Percentiles rank a stretch among this genome's conserved stretches.
Conservation (phyloP, 2,113 vertebrate species). For the Peromyscus californicus region DNA sequence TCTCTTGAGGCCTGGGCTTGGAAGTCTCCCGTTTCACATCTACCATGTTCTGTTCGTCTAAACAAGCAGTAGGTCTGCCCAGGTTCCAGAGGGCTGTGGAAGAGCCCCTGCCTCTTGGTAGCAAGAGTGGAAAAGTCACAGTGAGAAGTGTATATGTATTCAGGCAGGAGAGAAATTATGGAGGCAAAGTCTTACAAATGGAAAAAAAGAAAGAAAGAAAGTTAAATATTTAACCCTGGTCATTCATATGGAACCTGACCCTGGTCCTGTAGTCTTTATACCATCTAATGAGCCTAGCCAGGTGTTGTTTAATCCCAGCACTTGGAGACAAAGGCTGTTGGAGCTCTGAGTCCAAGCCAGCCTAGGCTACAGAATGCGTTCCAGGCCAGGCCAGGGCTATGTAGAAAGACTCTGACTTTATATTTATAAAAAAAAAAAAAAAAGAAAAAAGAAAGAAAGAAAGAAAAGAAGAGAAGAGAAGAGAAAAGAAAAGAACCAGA, state of each 20-base stretch:
- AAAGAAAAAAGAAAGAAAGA: no score
- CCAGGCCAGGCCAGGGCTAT: not conserved
- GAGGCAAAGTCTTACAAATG: not conserved
- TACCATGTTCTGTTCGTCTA: not conserved
- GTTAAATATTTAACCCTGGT: not conserved
- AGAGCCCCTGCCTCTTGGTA: not conserved
- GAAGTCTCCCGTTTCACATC: not conserved
- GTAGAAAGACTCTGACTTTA: not conserved
- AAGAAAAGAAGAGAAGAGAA: no score
- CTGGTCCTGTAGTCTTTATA: not conserved
- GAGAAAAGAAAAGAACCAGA: not conserved
- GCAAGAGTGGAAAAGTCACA: not conserved
- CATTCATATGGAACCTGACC: not conserved
- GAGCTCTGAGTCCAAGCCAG: not conserved
- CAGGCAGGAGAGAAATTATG: not conserved
- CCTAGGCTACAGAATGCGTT: not conserved
- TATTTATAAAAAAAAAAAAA: no score
- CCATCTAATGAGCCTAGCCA: not conserved
- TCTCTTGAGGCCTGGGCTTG: not conserved
- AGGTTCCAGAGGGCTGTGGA: not conserved
- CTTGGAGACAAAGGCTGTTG: not conserved
- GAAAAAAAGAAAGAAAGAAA: constrained; percentile 13
- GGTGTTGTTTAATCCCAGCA: not conserved
- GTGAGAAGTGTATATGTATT: not conserved
- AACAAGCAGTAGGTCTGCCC: not conserved